Percentiles rank a stretch among this genome's conserved stretches.
These are phyloP conservation scores for Podilymbus podiceps DNA, from an alignment of 2,113 vertebrate species.

Conservation along the genomic window DNA sequence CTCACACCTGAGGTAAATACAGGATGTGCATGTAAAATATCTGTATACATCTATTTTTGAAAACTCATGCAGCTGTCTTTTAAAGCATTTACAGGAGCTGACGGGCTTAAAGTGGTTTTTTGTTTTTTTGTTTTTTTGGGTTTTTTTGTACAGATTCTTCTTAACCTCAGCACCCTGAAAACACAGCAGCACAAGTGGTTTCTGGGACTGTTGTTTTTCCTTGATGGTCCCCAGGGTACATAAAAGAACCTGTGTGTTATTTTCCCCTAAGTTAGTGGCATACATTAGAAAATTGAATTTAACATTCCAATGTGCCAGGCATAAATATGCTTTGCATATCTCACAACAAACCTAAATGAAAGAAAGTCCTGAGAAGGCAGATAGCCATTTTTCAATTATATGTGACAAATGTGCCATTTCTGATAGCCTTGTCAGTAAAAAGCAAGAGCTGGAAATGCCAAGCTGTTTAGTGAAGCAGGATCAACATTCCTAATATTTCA, in stretches of 20 bases:
- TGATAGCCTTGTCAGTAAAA: constrained; percentile 59
- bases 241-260: constrained; percentile 24
- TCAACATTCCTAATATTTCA: constrained; percentile 46
- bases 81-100: neutral
- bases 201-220: constrained; percentile 22
- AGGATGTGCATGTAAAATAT: neutral
- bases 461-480: constrained; percentile 17
- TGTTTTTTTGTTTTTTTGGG: neutral
- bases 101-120: neutral
- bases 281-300: constrained; percentile 51
- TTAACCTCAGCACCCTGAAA: constrained; percentile 13
- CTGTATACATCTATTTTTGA: neutral
- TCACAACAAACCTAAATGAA: constrained; percentile 54
- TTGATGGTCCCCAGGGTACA: neutral
- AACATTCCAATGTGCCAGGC: constrained; percentile 42
- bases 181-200: neutral
- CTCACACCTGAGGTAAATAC: neutral
- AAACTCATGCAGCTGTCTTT: neutral
- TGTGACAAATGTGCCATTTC: constrained; percentile 57
- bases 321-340: constrained; percentile 63
- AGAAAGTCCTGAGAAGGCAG: constrained; percentile 57
- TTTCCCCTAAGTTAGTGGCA: constrained; percentile 4
- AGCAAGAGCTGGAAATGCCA: constrained; percentile 50
- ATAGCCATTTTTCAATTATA: constrained; percentile 72
- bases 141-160: neutral